These are phyloP conservation scores for Lethocerus indicus DNA, from an alignment of 1,140 invertebrate genomes.

Conservation along the genomic window DNA sequence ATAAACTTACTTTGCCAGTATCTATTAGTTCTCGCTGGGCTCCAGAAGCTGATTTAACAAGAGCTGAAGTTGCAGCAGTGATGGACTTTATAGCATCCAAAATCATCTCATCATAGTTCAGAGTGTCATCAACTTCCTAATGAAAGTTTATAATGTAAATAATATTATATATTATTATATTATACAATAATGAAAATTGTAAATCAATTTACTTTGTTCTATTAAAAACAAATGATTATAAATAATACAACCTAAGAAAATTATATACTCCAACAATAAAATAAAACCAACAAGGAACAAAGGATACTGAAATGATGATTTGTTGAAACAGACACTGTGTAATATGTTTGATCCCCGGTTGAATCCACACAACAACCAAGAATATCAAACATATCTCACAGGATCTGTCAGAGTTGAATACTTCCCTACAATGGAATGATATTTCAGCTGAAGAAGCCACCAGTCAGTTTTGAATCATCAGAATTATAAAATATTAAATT, in stretches of 20 bases:
- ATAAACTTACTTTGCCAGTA: constrained; percentile 39
- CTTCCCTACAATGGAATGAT: too few relatives aligned
- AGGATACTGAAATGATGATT: neutral
- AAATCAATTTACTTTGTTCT: neutral
- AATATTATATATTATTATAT: neutral
- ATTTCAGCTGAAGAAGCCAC: too few relatives aligned
- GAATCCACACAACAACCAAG: constrained; percentile 85
- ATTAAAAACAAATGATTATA: neutral
- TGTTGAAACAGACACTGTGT: constrained; percentile 47
- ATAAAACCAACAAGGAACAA: neutral
- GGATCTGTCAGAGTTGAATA: too few relatives aligned
- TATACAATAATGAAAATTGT: neutral
- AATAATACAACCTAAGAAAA: neutral
- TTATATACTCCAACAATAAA: neutral
- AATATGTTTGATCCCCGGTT: constrained; percentile 99
- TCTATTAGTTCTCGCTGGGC: constrained; percentile 89
- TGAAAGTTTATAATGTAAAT: constrained; percentile 4
- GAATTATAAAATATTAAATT: too few relatives aligned
- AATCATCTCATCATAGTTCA: constrained; percentile 99
- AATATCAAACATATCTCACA: constrained; percentile 99
- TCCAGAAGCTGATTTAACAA: constrained; percentile 90
- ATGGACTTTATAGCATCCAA: constrained; percentile 96
- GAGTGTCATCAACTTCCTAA: constrained; percentile 80
- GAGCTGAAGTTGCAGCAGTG: constrained; percentile 84
- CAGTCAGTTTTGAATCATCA: too few relatives aligned